Percentiles rank a stretch among this genome's conserved stretches.
These are phyloP conservation scores for Ailuropoda melanoleuca DNA, from an alignment of 2,113 vertebrate genomes.

Conservation along the genomic window DNA sequence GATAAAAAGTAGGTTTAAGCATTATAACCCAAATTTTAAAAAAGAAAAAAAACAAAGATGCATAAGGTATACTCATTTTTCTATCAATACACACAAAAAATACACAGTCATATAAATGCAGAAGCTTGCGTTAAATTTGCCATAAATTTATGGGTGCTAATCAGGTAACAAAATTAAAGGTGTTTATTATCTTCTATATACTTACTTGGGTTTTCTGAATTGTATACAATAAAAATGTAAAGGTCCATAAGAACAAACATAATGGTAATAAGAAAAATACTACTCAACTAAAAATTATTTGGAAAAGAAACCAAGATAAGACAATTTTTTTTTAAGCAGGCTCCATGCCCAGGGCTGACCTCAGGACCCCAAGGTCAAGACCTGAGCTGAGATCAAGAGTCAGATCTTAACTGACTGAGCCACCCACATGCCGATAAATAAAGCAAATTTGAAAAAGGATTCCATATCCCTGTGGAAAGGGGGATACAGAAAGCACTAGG, in stretches of 20 bases:
- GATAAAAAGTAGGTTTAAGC: neutral
- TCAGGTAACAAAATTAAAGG: neutral
- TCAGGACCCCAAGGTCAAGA: neutral
- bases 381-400: neutral
- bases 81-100: neutral
- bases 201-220: neutral
- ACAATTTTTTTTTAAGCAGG: neutral
- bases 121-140: neutral
- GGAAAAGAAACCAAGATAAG: neutral
- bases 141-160: neutral
- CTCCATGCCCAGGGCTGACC: neutral
- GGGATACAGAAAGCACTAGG: neutral
- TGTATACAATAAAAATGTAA: constrained; percentile 14
- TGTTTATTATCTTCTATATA: neutral
- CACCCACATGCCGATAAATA: neutral
- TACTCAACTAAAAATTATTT: neutral
- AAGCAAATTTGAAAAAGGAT: neutral
- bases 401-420: neutral
- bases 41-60: neutral
- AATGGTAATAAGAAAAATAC: neutral
- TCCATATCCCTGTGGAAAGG: neutral
- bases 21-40: neutral
- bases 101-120: neutral
- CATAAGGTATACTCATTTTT: neutral
- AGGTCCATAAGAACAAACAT: neutral